Evolutionary conservation across 2,888 invertebrate genomes (phyloP), one percentile per base, ranked within the genome.

Genomic region (Mesorhabditis belari): DNA sequence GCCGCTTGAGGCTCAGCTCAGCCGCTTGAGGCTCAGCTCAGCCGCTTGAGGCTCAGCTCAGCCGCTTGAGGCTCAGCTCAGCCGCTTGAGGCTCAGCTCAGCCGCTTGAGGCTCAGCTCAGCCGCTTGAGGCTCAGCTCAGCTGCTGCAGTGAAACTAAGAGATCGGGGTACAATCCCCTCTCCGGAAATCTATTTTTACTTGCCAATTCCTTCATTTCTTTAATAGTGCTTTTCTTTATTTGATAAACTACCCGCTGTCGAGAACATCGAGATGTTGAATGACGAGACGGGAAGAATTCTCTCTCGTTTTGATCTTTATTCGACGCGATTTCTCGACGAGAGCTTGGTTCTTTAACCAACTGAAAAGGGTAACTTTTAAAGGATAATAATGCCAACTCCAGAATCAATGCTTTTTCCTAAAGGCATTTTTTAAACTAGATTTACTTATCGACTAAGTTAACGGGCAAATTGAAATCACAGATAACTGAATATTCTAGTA

Each of bases 161-260:
- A 79, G 79, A 3, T 74, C 79, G 49, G 75, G 65, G 67, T 80
- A 80, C 65, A 77, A 77, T 55, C 73, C 51, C 76, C 76, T 77
- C 44, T 72, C 74, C 56, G 35, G 72, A 65, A n/a, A n/a, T n/a
- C n/a, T n/a, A n/a, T n/a, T n/a, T n/a, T n/a, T n/a, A n/a, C n/a
- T n/a, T n/a, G n/a, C n/a, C n/a, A n/a, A n/a, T n/a, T n/a, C n/a
- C n/a, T n/a, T n/a, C n/a, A n/a, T n/a, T n/a, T n/a, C n/a, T n/a
- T n/a, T n/a, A n/a, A n/a, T n/a, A n/a, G n/a, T n/a, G n/a, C n/a
- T n/a, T n/a, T n/a, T n/a, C n/a, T n/a, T n/a, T n/a, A n/a, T n/a
- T n/a, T n/a, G n/a, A n/a, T n/a, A n/a, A n/a, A 72, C 44, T 35
- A 79, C 25, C 76, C 78, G 35, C 71, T 71, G 64, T 79, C 79